Evolutionary conservation across 30 jellyfish, hydroid and myxozoan species (phyloP), one percentile per base, ranked within the genome.

Genomic region (Rhopilema esculentum): DNA sequence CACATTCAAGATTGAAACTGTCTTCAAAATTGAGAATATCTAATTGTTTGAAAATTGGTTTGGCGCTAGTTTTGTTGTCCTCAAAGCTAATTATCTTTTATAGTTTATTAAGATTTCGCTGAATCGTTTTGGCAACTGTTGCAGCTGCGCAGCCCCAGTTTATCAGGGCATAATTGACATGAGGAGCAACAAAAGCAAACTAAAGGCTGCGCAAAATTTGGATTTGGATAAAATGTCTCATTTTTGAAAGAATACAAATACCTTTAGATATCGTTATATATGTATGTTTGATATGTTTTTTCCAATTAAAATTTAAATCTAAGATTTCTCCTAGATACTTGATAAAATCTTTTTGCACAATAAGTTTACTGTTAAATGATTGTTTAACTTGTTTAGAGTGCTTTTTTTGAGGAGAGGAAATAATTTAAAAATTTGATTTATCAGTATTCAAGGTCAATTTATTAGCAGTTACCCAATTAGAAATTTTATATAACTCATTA

Each of bases 121-220:
- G 18, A 12, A 71, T 8, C 24, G 20, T 12, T 26, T 71, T 71
- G 26, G 7, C 9, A 16, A 8, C 20, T 9, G 40, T 29, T 12
- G 15, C 17, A 17, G n/a, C 24, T 16, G 88, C 62, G 53, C 80
- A 21, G 27, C 88, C 88, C 75, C 77, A 77, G n/a, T 77, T 77
- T 7, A 77, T 52, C 4, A 52, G 32, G 27, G 64, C 80, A 49
- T 77, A 77, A 23, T 19, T 62, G 6, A 77, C 27, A 27, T 24
- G 80, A 8, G 88, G 88, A 26, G 75, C 15, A 7, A 77, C 53
- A 77, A 52, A 77, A 4, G 80, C 81, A 77, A 49, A 8, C 12
- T 77, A 62, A 8, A 77, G 21, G 8, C 53, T 22, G 17, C 49
- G 21, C 62, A 77, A 25, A 22, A 26, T 23, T 49, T 77, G 27